Percentiles rank a stretch among this genome's conserved stretches.
These are phyloP conservation scores for Fratercula arctica DNA, from an alignment of 2,797 vertebrate genomes.

Conservation along the genomic window DNA sequence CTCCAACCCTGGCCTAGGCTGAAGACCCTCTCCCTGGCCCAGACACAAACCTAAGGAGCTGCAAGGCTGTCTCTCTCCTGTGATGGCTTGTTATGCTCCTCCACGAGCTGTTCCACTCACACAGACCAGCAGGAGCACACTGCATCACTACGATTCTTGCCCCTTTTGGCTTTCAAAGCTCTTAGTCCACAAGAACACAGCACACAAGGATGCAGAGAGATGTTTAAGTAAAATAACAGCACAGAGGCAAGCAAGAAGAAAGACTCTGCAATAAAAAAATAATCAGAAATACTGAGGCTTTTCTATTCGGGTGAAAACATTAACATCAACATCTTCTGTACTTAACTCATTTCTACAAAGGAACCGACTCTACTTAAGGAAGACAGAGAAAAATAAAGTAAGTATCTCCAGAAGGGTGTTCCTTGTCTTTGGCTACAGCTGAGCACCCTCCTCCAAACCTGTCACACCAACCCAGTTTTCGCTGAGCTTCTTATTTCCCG, in stretches of 20 bases:
- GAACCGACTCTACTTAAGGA: not conserved
- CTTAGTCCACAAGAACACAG: not conserved
- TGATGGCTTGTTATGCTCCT: not conserved
- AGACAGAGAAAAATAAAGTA: not conserved
- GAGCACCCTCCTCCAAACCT: not conserved
- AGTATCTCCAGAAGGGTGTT: not conserved
- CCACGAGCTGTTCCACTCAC: not conserved
- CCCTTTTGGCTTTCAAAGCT: not conserved
- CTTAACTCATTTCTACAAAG: not conserved
- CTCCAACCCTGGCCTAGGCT: not conserved
- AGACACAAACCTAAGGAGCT: not conserved
- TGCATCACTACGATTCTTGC: not conserved
- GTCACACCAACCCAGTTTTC: not conserved
- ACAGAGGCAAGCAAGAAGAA: not conserved
- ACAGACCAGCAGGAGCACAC: not conserved
- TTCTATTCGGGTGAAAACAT: not conserved
- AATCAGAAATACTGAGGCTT: not conserved
- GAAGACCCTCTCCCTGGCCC: not conserved
- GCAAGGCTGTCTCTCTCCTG: not conserved
- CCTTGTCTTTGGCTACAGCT: not conserved
- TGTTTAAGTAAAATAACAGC: not conserved
- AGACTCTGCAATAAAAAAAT: not conserved
- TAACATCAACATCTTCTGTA: not conserved
- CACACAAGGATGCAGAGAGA: no score
- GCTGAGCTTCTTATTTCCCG: not conserved